Base-by-base conservation (phyloP, 2,797 vertebrate species). In the Chromobotia macracanthus region DNA sequence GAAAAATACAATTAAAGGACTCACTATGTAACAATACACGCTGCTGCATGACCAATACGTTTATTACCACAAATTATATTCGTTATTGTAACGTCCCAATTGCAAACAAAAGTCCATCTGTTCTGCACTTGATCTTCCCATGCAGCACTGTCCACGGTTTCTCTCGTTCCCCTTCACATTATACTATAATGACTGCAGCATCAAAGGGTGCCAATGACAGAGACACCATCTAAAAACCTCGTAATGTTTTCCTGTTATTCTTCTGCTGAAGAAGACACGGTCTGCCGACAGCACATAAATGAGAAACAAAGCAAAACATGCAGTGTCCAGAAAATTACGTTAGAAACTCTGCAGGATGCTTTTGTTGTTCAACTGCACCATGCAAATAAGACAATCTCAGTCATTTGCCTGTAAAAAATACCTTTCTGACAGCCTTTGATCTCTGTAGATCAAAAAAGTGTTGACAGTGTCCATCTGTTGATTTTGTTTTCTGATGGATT, bases 341-440 rank as follows among this genome's bases (percentile, higher is more conserved):
- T 65, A 75, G 80, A 35, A 18, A 21, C 23, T 60, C 23, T 38
- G 28, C 53, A 68, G 16, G 80, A 35, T 19, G 58, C 66, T 75
- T 82, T 79, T 82, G 81, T 82, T 79, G 65, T 79, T 75, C 38
- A 38, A 18, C 56, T 56, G 31, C 38, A 82, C 41, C 66, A 79
- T 82, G 77, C 66, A 83, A 76, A 83, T 79, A 79, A 72, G 77
- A 75, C 56, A 71, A 75, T 76, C 77, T 28, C 51, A 53, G 65
- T 80, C 66, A 83, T 83, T 80, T 71, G 60, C 19, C 21, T 3
- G 58, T 44, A 23, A 65, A 75, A 70, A 58, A 41, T 41, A 7
- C 0, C 12, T 9, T 82, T 65, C 25, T 46, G 21, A n/a, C 8
- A 16, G 75, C 66, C 81, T 80, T 79, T 83, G 77, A 75, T 79